Evolutionary conservation across 35 echinoderm and acorn worm species (phyloP).

Genomic region (Stichopus chloronotus): DNA sequence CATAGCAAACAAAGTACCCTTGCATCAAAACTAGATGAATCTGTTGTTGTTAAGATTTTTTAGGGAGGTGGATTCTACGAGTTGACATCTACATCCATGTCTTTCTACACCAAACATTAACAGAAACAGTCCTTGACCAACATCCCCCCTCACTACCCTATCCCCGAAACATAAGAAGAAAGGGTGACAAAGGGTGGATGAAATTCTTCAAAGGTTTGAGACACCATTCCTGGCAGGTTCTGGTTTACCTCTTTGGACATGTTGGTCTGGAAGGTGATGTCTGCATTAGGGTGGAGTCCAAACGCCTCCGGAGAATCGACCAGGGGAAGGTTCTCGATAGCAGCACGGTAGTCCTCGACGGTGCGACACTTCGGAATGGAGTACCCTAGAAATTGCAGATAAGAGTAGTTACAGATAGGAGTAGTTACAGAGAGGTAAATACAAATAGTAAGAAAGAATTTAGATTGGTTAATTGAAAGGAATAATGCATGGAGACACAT

Average conservation of each 20-base stretch:
- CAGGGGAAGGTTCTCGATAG: constrained; percentile 83
- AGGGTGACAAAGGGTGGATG: neutral
- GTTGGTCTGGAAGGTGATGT: constrained; percentile 97
- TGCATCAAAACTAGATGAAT: no score
- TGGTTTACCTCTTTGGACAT: constrained; percentile 88
- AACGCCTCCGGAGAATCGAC: constrained; percentile 96
- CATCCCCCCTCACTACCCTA: no score
- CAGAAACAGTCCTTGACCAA: no score
- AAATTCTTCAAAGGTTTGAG: neutral
- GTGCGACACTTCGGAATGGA: constrained; percentile 92
- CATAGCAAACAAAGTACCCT: no score
- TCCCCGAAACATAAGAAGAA: no score
- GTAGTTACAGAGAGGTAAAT: neutral
- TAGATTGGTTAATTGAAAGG: no score
- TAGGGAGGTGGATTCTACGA: no score
- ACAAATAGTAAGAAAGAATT: neutral
- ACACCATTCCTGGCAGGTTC: neutral
- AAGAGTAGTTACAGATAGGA: neutral
- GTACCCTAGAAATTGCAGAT: constrained; percentile 59
- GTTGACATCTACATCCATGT: no score
- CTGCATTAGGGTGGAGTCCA: constrained; percentile 99
- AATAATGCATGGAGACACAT: no score
- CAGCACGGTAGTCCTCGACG: constrained; percentile 89
- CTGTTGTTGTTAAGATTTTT: no score
- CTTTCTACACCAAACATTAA: no score